phyloP scores from a whole-genome alignment of 2,113 vertebrate species.

The Bostrychus sinensis region DNA sequence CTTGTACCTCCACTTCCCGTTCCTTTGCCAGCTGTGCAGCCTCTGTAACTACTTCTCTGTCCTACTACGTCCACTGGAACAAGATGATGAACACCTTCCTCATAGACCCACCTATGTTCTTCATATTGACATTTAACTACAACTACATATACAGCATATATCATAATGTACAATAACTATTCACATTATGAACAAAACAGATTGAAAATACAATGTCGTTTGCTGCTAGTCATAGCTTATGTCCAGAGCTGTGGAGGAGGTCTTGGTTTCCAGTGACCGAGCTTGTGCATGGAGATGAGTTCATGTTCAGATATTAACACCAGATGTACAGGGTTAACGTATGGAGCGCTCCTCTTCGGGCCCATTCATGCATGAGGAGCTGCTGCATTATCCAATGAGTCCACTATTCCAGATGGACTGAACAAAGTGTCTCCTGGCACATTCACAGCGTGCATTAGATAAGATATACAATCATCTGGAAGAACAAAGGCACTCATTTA shows the following conservation, averaged over 20 bases:
- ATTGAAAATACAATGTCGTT: not conserved
- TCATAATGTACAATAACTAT: too few species aligned
- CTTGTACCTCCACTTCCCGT: too few species aligned
- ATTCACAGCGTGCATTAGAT: not conserved
- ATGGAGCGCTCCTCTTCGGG: constrained; percentile 2
- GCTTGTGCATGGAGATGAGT: not conserved
- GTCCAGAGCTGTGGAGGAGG: constrained; percentile 11
- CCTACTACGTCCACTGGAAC: too few species aligned
- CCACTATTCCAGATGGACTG: not conserved
- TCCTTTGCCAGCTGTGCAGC: too few species aligned
- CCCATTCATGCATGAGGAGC: constrained; percentile 7
- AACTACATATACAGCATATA: too few species aligned
- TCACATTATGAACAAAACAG: too few species aligned
- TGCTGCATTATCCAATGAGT: constrained; percentile 3
- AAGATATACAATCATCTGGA: not conserved
- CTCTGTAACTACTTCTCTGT: too few species aligned
- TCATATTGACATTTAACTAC: too few species aligned
- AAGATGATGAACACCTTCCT: too few species aligned
- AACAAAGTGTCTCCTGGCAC: not conserved
- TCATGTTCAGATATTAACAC: not conserved
- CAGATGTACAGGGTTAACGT: not conserved
- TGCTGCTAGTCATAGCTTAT: not conserved
- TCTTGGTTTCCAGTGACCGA: constrained; percentile 7
- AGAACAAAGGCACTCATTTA: constrained; percentile 7
- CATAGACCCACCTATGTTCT: too few species aligned